Conservation (phyloP, 2,888 invertebrate species). For the Oscheius sp. region DNA sequence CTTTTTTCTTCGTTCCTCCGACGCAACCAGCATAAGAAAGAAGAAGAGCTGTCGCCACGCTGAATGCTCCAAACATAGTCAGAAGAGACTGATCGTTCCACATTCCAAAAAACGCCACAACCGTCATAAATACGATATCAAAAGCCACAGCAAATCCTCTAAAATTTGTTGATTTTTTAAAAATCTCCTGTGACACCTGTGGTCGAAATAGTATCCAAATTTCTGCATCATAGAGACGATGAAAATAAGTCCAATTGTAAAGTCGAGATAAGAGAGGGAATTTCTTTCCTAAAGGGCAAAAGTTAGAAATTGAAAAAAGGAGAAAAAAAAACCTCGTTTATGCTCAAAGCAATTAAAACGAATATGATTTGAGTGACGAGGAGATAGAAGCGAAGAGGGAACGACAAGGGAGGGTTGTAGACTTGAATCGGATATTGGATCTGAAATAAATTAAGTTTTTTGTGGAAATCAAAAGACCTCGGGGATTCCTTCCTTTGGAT, state of each 20-base stretch:
- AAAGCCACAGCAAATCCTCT: constrained; percentile 11
- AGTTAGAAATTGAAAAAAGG: background rate
- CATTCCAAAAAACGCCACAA: constrained; percentile 1
- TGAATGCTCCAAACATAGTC: background rate
- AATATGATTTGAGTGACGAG: constrained; percentile 53
- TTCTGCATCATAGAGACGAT: constrained; percentile 32
- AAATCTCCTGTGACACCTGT: constrained; percentile 7
- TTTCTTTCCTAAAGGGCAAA: constrained; percentile 21
- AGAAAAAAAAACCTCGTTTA: constrained; percentile 26
- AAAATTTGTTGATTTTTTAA: background rate
- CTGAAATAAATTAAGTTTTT: background rate
- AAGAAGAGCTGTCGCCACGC: constrained; percentile 15
- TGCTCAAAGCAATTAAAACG: constrained; percentile 32
- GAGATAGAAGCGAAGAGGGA: constrained; percentile 58
- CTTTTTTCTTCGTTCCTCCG: background rate
- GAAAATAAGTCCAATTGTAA: background rate
- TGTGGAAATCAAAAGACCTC: constrained; percentile 74
- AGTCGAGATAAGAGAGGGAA: constrained; percentile 1
- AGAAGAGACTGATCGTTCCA: background rate
- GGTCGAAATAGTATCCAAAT: constrained; percentile 43
- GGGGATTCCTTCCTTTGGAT: constrained; percentile 81
- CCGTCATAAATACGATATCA: background rate
- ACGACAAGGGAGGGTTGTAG: constrained; percentile 58
- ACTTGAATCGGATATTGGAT: constrained; percentile 10
- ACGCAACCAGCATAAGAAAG: constrained; percentile 1